Evolutionary conservation across 2,113 vertebrate species (phyloP), one percentile per base, ranked within the genome.

Genomic region (Lethenteron camtschaticum): DNA sequence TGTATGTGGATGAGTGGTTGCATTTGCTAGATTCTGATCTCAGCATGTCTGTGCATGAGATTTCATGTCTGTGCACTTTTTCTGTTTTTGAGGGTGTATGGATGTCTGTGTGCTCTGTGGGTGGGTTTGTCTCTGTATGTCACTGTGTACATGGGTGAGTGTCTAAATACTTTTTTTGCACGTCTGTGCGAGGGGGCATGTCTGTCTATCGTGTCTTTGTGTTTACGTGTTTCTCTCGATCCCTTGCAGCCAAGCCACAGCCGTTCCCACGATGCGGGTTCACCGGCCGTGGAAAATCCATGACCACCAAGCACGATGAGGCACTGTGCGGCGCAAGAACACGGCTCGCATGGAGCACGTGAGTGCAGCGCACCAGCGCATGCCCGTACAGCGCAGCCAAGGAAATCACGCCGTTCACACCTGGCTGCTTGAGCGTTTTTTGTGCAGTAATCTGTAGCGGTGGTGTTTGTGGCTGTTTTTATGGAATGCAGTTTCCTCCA

Each of bases 301-400:
- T 99, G 75, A 96, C 88, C 69, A 99, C 94, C 9, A 99, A 99
- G 75, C 94, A 99, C 1, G 94, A 99, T 72, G 88, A 86, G 76
- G 87, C 83, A 11, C 78, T 84, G 7, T 99, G 94, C 68, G 94
- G 68, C 85, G 94, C 73, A 96, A 95, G 80, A 99, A 99, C 73
- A 95, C 87, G 0, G 89, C 92, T 2, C 85, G 94, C 71, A 99
- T 96, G 91, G 94, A 96, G 77, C 87, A 99, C 56, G 94, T 95
- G 79, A 85, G 86, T 73, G 69, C 73, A 10, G 41, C 13, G 9
- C 12, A 13, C 9, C 56, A 20, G 63, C n/a, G 63, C 9, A 9
- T 66, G 10, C 20, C n/a, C 20, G 20, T 66, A 41, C 41, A 41
- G n/a, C 2, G 63, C 20, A 11, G 63, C n/a, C 9, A 66, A 10